phyloP scores from a whole-genome alignment of 2,888 invertebrate species.

The Agrenia bidenticulata region DNA sequence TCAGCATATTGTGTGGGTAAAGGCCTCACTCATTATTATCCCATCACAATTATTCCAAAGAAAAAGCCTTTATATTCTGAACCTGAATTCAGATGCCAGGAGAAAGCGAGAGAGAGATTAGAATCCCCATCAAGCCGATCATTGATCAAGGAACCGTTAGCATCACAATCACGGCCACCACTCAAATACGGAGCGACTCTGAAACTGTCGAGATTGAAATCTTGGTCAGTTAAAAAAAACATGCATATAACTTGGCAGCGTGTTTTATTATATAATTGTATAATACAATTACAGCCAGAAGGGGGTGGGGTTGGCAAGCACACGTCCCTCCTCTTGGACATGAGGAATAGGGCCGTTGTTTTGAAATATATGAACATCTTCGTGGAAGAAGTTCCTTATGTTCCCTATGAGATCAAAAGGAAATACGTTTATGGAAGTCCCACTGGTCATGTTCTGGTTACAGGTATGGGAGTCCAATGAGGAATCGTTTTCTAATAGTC shows the following conservation, averaged over 20 bases:
- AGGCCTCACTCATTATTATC: constrained; percentile 11
- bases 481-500: too few species aligned
- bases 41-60: background rate
- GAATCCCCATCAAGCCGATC: constrained; percentile 60
- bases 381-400: constrained; percentile 60
- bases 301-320: constrained; percentile 61
- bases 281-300: constrained; percentile 56
- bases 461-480: constrained; percentile 57
- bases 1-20: constrained; percentile 61
- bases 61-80: too few species aligned
- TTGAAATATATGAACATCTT: constrained; percentile 61
- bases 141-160: constrained; percentile 58
- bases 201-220: constrained; percentile 54
- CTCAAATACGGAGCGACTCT: constrained; percentile 58
- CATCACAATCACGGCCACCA: constrained; percentile 58
- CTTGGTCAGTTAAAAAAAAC: constrained; percentile 51
- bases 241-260: too few species aligned
- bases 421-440: constrained; percentile 62
- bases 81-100: constrained; percentile 53
- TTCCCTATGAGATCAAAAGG: constrained; percentile 60
- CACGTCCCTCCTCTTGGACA: constrained; percentile 61
- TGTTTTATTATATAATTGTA: too few species aligned
- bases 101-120: constrained; percentile 56
- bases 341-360: constrained; percentile 60
- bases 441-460: constrained; percentile 58